Conservation (phyloP, 2,113 vertebrate genomes). For the Salminus brasiliensis region DNA sequence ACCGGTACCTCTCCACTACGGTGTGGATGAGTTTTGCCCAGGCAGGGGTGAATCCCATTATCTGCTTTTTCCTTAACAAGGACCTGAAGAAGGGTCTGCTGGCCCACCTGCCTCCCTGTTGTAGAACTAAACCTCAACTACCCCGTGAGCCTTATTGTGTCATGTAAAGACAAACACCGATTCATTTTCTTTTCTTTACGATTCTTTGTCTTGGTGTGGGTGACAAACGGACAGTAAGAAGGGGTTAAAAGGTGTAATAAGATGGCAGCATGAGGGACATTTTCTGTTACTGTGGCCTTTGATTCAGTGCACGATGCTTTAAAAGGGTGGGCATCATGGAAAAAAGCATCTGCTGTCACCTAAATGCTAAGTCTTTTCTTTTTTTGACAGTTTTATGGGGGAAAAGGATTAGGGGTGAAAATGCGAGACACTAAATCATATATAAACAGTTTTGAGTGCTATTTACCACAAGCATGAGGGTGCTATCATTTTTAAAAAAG, state of each 20-base stretch:
- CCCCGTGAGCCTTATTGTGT: slow-evolving; percentile 95
- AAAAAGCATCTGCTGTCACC: slow-evolving; percentile 44
- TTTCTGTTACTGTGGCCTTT: slow-evolving; percentile 61
- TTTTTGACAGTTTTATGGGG: slow-evolving; percentile 25
- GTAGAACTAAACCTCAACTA: slow-evolving; percentile 90
- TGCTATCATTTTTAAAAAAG: slow-evolving; percentile 36
- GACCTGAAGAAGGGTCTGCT: slow-evolving; percentile 92
- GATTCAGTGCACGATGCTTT: slow-evolving; percentile 63
- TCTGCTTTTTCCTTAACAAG: slow-evolving; percentile 93
- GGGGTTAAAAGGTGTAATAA: slow-evolving; percentile 23
- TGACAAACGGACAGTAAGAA: slow-evolving; percentile 16
- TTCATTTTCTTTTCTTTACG: slow-evolving; percentile 34
- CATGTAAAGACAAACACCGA: slow-evolving; percentile 78
- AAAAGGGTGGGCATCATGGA: slow-evolving; percentile 27
- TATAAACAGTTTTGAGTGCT: slow-evolving; percentile 33
- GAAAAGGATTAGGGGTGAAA: slow-evolving; percentile 32
- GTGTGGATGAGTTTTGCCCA: slow-evolving; percentile 97
- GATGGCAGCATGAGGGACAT: slow-evolving; percentile 46
- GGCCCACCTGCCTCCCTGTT: slow-evolving; percentile 88
- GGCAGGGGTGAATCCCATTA: slow-evolving; percentile 91
- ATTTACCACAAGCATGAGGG: slow-evolving; percentile 35
- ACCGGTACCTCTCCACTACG: slow-evolving; percentile 88
- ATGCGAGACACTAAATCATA: slow-evolving; percentile 42
- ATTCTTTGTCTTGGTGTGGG: slow-evolving; percentile 36
- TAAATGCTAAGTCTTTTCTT: slow-evolving; percentile 19